Conservation (phyloP, 2,797 vertebrate species). For the Brachyrhaphis roseni region DNA sequence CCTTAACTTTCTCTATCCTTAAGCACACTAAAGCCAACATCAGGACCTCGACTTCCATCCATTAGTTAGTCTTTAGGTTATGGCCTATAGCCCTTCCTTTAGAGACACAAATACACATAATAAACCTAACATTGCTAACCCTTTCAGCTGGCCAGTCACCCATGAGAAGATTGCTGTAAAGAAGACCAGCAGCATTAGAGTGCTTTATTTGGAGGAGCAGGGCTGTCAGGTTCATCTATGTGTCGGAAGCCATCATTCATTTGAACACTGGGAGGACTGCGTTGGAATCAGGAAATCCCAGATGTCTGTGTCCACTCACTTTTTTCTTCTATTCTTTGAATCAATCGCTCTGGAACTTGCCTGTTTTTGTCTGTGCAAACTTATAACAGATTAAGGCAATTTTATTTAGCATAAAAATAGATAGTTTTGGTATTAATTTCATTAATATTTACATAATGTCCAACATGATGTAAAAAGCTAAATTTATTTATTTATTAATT, state of each 20-base stretch:
- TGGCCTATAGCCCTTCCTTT: constrained; percentile 65
- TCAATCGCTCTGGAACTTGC: constrained; percentile 21
- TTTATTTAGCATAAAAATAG: not conserved
- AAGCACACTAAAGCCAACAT: constrained; percentile 61
- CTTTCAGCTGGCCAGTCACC: constrained; percentile 76
- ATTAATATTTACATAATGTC: no score
- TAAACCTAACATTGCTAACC: constrained; percentile 71
- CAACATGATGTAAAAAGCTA: not conserved
- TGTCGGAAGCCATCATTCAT: constrained; percentile 75
- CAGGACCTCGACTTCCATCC: constrained; percentile 41
- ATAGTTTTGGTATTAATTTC: not conserved
- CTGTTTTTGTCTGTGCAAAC: not conserved
- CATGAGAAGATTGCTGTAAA: constrained; percentile 76
- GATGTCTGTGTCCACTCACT: constrained; percentile 50
- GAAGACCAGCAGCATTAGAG: constrained; percentile 49
- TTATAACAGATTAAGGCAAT: not conserved
- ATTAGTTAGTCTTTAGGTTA: constrained; percentile 50
- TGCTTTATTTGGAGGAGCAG: constrained; percentile 55
- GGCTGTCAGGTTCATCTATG: constrained; percentile 58
- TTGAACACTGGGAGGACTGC: constrained; percentile 68
- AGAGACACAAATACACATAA: constrained; percentile 59
- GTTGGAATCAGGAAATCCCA: constrained; percentile 71
- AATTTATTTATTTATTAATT: not conserved
- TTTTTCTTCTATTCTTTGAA: constrained; percentile 54
- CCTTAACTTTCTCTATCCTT: constrained; percentile 46